Evolutionary conservation across 2,797 vertebrate species (phyloP), one percentile per base, ranked within the genome.

Genomic region (Bryconaethiops microstoma): DNA sequence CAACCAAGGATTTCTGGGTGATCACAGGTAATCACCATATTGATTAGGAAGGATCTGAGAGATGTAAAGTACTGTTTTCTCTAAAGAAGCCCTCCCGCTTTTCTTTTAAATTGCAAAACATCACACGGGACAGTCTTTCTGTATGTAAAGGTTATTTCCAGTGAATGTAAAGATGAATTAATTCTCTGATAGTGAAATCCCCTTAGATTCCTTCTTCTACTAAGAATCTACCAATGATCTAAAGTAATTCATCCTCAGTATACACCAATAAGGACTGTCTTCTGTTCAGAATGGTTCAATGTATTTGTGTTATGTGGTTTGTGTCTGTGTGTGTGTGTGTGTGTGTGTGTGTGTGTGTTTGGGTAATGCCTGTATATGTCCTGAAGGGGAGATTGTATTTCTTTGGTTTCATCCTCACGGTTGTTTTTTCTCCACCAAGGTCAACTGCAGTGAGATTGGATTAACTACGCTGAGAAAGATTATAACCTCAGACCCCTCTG

Each of bases 1-100:
- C 95, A 29, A 99, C 98, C 59, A 96, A 95, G 92, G 95, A 97
- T 90, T 96, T 96, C 87, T 99, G 98, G 98, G 96, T 99, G 62
- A 96, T 97, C 87, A 99, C 98, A 97, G 98, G 98, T 99, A 96
- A 88, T 59, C 79, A 73, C 82, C 75, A 48, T 76, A 7, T 71
- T 54, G 29, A 74, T 54, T 45, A 40, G 60, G 40, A 25, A 12
- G 42, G 67, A 59, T 65, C 21, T 17, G 65, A 6, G 59, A 73
- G 35, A 60, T 35, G 1, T 48, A 1, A 2, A n/a, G 17, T 10
- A 25, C 23, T 21, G 16, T 35, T 63, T 70, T 67, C 35, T 50
- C 5, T 39, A 9, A 16, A 23, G 35, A 40, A 19, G 14, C 29
- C 35, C 7, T 7, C 0, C 60, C 59, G 5, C 1, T 5, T 35